A percentile compares a stretch with the other conserved stretches of the same genome.
These are phyloP conservation scores for Chlorospingus flavigularis DNA, from an alignment of 2,797 vertebrate species.

Conservation along the genomic window DNA sequence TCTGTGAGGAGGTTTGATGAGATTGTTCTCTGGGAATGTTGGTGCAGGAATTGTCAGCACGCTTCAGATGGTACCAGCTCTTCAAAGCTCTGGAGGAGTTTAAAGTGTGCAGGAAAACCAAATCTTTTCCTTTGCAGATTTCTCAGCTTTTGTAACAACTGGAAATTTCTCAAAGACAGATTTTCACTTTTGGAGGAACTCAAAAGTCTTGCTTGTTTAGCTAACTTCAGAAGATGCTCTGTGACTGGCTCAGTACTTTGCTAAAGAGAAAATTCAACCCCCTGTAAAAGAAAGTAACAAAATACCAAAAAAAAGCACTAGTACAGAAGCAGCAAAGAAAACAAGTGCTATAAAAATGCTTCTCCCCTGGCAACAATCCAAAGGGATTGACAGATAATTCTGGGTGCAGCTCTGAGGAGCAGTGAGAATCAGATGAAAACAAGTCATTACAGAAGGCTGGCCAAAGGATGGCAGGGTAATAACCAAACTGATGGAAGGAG, in stretches of 20 bases:
- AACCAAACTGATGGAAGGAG: neutral
- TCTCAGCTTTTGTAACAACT: neutral
- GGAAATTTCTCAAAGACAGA: neutral
- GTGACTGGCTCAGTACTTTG: neutral
- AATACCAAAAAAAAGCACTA: neutral
- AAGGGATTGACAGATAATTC: neutral
- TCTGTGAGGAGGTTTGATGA: neutral
- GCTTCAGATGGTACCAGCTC: neutral
- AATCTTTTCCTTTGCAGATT: neutral
- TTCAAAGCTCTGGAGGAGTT: neutral
- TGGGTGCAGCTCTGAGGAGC: neutral
- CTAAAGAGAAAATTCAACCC: neutral
- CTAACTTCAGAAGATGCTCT: neutral
- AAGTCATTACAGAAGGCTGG: neutral
- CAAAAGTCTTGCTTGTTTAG: neutral
- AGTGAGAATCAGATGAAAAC: neutral
- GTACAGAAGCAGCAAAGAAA: neutral
- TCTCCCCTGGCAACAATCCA: neutral
- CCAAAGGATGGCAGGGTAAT: neutral
- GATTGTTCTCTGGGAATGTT: neutral
- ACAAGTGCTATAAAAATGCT: constrained; percentile 12
- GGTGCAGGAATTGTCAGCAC: neutral
- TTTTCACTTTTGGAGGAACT: neutral
- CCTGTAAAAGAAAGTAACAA: neutral
- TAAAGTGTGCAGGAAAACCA: neutral